A percentile compares a stretch with the other conserved stretches of the same genome.
Conservation (phyloP, 2,113 vertebrate genomes). For the Motacilla tschutschensis region DNA sequence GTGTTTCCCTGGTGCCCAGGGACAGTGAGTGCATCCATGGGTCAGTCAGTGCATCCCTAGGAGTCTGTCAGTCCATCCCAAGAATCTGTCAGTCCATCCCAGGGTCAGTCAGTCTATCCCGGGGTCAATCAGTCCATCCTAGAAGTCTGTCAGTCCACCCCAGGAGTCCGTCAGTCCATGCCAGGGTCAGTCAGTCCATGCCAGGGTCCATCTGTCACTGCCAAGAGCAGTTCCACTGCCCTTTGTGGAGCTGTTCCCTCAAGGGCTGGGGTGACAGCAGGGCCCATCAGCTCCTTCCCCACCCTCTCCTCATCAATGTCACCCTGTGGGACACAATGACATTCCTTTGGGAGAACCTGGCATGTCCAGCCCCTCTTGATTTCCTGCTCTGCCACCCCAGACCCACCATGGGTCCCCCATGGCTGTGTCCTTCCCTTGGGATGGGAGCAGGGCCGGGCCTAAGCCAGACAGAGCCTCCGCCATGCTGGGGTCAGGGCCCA, state of each 20-base stretch:
- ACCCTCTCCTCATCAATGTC: background rate
- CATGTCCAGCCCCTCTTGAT: background rate
- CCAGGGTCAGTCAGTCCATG: background rate
- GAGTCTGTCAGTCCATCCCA: too few relatives aligned
- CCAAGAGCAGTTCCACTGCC: background rate
- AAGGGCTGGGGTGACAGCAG: background rate
- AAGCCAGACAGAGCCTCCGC: background rate
- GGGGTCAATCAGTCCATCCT: background rate
- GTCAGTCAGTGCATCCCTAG: background rate
- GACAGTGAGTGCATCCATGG: background rate
- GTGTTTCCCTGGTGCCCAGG: background rate
- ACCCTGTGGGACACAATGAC: accelerated
- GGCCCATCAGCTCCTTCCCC: background rate
- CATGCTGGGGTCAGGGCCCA: background rate
- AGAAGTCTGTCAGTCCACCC: background rate
- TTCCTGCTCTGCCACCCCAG: background rate
- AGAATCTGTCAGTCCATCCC: background rate
- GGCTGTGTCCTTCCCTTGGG: too few relatives aligned
- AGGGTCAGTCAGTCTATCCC: background rate
- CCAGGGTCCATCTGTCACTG: background rate
- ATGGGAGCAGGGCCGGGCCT: background rate
- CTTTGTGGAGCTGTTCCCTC: accelerated
- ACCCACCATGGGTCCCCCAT: accelerated
- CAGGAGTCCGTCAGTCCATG: background rate
- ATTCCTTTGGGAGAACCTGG: background rate